Conservation (phyloP, 2,113 vertebrate genomes). For the Cercopithecus mona region DNA sequence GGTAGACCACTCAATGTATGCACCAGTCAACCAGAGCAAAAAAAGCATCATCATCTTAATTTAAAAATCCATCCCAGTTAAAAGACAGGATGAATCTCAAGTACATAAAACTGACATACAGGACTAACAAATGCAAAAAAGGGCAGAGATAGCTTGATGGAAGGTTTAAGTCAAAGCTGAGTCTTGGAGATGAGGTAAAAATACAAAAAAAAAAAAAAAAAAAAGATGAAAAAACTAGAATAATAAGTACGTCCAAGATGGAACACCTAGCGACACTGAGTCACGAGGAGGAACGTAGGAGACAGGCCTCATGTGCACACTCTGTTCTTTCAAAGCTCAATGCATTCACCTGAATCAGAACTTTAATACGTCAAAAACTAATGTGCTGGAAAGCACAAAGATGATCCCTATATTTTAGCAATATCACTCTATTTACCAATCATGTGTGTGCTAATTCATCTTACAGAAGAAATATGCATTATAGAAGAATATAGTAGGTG, state of each 20-base stretch:
- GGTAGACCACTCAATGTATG: neutral
- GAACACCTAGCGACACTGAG: neutral
- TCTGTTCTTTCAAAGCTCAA: neutral
- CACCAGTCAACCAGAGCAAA: neutral
- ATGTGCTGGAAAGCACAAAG: neutral
- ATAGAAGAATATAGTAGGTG: neutral
- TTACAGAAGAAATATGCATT: neutral
- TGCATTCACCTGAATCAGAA: neutral
- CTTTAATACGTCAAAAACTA: neutral
- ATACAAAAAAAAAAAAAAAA: neutral
- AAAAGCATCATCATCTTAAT: neutral
- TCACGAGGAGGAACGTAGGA: neutral
- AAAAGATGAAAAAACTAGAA: neutral
- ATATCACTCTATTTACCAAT: neutral
- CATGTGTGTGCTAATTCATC: neutral
- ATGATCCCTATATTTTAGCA: neutral
- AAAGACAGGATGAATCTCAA: neutral
- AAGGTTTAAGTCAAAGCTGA: neutral
- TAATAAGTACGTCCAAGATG: neutral
- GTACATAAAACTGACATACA: neutral
- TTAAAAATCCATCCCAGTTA: neutral
- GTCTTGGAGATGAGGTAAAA: neutral
- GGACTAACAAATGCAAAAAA: neutral
- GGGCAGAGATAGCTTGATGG: neutral
- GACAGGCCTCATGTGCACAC: accelerated